Conservation (phyloP, 2,113 vertebrate genomes). For the Callipepla squamata region DNA sequence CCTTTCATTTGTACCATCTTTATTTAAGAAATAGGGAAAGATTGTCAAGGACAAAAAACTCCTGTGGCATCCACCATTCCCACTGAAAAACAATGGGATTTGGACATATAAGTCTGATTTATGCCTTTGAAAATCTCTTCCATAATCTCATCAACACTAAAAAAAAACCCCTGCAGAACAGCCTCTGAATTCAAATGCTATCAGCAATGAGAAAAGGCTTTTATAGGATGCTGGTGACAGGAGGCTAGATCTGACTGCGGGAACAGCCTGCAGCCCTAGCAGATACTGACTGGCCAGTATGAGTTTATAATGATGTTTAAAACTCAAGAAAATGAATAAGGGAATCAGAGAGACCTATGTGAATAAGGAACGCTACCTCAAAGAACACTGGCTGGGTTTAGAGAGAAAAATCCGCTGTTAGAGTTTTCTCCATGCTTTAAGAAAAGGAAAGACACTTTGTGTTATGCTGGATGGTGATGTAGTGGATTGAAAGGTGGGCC, state of each 20-base stretch:
- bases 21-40: neutral
- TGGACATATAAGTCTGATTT: neutral
- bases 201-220: neutral
- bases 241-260: neutral
- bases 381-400: neutral
- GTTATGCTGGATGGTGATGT: conserved; percentile 2
- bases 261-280: neutral
- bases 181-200: neutral
- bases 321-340: neutral
- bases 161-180: conserved; percentile 17
- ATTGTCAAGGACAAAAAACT: conserved; percentile 1
- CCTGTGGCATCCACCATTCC: neutral
- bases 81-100: neutral
- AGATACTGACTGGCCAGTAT: neutral
- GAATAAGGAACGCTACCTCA: neutral
- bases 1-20: neutral
- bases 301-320: neutral
- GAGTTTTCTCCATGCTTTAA: neutral
- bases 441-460: neutral
- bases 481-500: neutral
- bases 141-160: conserved; percentile 8
- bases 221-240: neutral
- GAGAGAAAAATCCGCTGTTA: neutral
- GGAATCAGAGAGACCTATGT: neutral
- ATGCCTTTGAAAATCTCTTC: neutral